Conservation (phyloP, 2,797 vertebrate species). For the Poeciliopsis gracilis region DNA sequence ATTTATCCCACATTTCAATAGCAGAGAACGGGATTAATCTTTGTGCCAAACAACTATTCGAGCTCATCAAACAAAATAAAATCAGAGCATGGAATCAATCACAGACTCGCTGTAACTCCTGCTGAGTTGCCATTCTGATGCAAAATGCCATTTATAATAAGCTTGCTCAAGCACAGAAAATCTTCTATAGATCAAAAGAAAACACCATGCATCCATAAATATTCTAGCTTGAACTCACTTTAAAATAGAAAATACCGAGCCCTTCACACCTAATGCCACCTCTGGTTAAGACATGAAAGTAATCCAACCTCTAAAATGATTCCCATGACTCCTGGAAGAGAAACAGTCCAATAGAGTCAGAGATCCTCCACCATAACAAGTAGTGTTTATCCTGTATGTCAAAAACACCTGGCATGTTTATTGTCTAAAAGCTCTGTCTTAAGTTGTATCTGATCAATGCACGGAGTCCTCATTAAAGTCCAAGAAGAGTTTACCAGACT, state of each 20-base stretch:
- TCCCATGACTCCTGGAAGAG: neutral
- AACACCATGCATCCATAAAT: neutral
- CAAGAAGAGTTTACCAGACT: neutral
- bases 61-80: conserved; percentile 17
- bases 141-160: neutral
- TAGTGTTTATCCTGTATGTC: neutral
- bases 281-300: neutral
- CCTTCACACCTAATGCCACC: neutral
- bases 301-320: neutral
- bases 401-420: neutral
- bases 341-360: neutral
- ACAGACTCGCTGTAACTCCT: neutral
- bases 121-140: neutral
- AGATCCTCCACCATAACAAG: neutral
- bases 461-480: neutral
- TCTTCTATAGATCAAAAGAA: neutral
- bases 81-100: conserved; percentile 22
- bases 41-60: conserved; percentile 13
- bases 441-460: neutral
- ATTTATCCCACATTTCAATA: conserved; percentile 15
- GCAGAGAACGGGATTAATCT: conserved; percentile 12
- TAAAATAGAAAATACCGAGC: neutral
- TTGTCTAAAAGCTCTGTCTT: neutral
- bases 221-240: neutral
- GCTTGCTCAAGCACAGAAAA: neutral